Evolutionary conservation across 2,797 vertebrate species (phyloP).

Genomic region (Zonotrichia albicollis): DNA sequence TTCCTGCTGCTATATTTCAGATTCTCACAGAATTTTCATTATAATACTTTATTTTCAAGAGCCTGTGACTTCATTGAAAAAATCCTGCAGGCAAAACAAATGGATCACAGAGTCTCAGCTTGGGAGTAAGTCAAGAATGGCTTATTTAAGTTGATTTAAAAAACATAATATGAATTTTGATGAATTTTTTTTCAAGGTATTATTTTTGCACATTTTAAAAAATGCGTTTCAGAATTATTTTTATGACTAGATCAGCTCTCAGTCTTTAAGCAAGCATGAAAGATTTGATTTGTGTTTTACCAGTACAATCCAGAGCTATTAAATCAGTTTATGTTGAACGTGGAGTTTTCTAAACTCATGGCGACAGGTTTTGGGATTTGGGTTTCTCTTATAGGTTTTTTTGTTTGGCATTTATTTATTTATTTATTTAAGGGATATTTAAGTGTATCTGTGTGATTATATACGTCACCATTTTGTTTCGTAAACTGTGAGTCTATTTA

Average conservation of each 20-base stretch:
- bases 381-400: not conserved
- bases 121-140: not conserved
- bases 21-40: not conserved
- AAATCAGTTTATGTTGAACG: not conserved
- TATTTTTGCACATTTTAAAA: not conserved
- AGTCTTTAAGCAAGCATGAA: not conserved
- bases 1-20: not conserved
- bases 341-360: not conserved
- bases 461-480: not conserved
- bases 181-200: not conserved
- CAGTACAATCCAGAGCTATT: not conserved
- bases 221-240: not conserved
- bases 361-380: not conserved
- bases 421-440: not conserved
- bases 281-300: not conserved
- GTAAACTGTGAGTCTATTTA: not conserved
- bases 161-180: not conserved
- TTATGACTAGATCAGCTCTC: not conserved
- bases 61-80: not conserved
- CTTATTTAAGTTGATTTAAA: not conserved
- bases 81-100: not conserved
- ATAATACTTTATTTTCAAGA: not conserved
- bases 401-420: not conserved
- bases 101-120: not conserved
- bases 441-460: not conserved